A percentile compares a stretch with the other conserved stretches of the same genome.
These are phyloP conservation scores for Prosapia bicincta DNA, from an alignment of 2,888 invertebrate genomes.

Conservation along the genomic window DNA sequence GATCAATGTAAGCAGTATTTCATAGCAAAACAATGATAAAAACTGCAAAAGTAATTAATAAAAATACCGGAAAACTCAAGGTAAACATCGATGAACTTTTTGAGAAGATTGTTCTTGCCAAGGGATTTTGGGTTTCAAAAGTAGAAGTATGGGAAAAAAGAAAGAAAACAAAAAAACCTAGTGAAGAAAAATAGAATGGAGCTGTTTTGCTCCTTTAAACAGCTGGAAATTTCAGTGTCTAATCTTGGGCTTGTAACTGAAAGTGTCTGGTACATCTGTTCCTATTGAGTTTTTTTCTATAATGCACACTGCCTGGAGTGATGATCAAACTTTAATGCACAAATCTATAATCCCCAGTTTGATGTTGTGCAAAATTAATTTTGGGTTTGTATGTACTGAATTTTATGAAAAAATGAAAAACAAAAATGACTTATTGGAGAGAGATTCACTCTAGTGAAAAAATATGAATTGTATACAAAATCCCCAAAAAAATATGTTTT, in stretches of 20 bases:
- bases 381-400: not conserved
- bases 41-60: not conserved
- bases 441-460: not conserved
- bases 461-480: no score
- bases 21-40: no score
- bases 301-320: constrained; percentile 13
- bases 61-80: not conserved
- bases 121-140: not conserved
- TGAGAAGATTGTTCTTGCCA: not conserved
- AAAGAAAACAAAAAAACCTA: not conserved
- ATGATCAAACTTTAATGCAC: not conserved
- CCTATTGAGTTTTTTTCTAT: constrained; percentile 1
- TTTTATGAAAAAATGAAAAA: not conserved
- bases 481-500: not conserved
- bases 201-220: not conserved
- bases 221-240: not conserved
- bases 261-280: not conserved
- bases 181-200: not conserved
- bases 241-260: not conserved
- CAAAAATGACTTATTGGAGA: not conserved
- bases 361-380: not conserved
- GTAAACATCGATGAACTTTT: not conserved
- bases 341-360: not conserved
- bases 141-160: not conserved
- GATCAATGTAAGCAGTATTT: not conserved